These are phyloP conservation scores for Sarcophilus harrisii DNA, from an alignment of 2,797 vertebrate species.

Conservation along the genomic window DNA sequence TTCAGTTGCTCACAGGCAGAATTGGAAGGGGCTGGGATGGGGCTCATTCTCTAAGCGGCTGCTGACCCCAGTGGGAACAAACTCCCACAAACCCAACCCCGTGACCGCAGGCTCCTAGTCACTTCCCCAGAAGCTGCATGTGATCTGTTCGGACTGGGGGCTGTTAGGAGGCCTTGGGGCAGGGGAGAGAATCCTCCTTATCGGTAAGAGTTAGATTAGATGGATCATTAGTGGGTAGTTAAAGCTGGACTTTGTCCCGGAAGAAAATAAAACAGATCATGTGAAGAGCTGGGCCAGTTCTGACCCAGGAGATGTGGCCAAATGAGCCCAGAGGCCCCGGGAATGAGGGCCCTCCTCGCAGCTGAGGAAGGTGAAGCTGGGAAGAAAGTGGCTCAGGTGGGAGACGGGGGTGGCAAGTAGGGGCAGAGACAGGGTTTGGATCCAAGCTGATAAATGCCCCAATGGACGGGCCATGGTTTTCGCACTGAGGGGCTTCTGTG, in stretches of 20 bases:
- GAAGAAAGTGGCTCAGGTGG: not conserved
- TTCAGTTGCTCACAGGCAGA: not conserved
- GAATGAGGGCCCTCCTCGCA: no score
- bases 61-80: not conserved
- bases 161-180: not conserved
- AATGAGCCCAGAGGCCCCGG: not conserved
- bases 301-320: not conserved
- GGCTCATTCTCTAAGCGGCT: not conserved
- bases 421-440: not conserved
- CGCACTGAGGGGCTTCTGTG: accelerated
- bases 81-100: not conserved
- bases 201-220: not conserved
- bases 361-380: not conserved
- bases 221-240: not conserved
- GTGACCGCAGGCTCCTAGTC: not conserved
- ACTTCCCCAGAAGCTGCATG: not conserved
- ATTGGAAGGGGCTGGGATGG: not conserved
- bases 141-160: not conserved
- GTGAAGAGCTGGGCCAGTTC: not conserved
- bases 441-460: not conserved
- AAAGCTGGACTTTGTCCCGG: not conserved
- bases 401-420: not conserved
- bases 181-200: not conserved
- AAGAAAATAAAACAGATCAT: not conserved
- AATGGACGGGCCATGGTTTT: not conserved